phyloP scores from a whole-genome alignment of 1,140 invertebrate genomes.

The Zaprionus tsacasi region DNA sequence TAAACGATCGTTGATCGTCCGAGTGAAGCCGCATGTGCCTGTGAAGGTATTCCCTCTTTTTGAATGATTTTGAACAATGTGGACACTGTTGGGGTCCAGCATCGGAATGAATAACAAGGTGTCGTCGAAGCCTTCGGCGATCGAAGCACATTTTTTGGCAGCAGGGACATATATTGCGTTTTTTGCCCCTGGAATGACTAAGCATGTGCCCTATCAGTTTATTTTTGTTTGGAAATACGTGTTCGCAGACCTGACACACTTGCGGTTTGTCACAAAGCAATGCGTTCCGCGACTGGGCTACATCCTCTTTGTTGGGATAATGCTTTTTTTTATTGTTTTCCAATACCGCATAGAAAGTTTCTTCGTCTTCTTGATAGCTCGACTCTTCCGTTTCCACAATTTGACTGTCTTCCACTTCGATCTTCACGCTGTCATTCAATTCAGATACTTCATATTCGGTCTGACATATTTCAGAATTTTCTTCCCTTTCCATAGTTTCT shows the following conservation, averaged over 20 bases:
- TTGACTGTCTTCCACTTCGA: background rate
- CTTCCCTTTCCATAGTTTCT: background rate
- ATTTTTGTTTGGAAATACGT: background rate
- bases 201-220: background rate
- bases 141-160: background rate
- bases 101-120: conserved; percentile 8
- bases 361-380: background rate
- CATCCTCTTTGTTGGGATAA: background rate
- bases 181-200: background rate
- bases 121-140: background rate
- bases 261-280: background rate
- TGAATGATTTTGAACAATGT: too few species aligned
- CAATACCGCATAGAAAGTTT: background rate
- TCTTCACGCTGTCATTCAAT: background rate
- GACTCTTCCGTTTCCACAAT: background rate
- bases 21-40: background rate
- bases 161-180: background rate
- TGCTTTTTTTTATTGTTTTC: background rate
- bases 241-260: background rate
- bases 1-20: background rate
- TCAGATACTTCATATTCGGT: background rate
- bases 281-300: background rate
- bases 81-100: background rate
- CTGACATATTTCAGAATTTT: too few species aligned
- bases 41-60: too few species aligned